Evolutionary conservation across 2,888 invertebrate species (phyloP), one percentile per base, ranked within the genome.

Genomic region (Linnaemya tessellans): DNA sequence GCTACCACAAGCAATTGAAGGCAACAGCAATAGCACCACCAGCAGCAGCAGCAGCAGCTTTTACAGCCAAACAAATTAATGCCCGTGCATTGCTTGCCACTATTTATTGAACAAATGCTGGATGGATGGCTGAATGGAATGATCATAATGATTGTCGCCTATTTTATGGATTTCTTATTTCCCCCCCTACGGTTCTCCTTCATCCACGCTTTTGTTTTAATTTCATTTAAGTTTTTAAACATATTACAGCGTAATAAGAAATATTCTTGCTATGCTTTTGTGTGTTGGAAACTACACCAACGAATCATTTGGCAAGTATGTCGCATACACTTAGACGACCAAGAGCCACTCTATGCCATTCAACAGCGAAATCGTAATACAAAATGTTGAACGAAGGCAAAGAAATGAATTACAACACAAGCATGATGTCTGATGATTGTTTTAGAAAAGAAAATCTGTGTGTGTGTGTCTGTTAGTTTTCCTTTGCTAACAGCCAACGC

Each of bases 141-240:
- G 82, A 79, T 85, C 85, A 82, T 79, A 79, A 85, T 85, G 85
- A 85, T 82, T 82, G 85, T 85, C 85, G 85, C 85, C 85, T 85
- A 82, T 85, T 85, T 85, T 85, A 85, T 85, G 85, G 82, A 68
- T 58, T 79, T 79, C 75, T 79, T 62, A 60, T 46, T 71, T n/a
- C n/a, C n/a, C n/a, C n/a, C n/a, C n/a, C n/a, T n/a, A n/a, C n/a
- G n/a, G 35, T 41, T 35, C 20, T 60, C 11, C 18, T 49, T 74
- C 49, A 15, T 54, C 51, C 41, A 11, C 73, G 73, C 58, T 80
- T 80, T 80, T 80, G 58, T 73, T 80, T 80, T 80, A 80, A 80
- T 80, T 80, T 80, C 80, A 80, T 80, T 80, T 73, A 73, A 46
- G 58, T 74, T 84, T 81, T 79, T 51, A 80, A 79, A 79, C 78